phyloP scores from a whole-genome alignment of 2,113 vertebrate species.

The Cebidichthys violaceus region DNA sequence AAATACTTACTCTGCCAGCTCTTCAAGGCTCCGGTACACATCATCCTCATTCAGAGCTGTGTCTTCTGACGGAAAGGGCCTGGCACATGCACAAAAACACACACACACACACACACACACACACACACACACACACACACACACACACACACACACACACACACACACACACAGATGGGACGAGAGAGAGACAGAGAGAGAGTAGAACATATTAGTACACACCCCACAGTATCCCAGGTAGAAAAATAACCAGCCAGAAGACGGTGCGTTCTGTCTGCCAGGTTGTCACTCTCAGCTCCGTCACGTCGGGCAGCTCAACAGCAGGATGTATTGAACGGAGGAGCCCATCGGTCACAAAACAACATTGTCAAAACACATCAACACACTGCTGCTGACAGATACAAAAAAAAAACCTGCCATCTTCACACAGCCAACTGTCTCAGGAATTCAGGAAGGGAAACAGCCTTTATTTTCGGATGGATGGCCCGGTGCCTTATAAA shows the following conservation, averaged over 20 bases:
- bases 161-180: conserved; percentile 4
- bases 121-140: conserved; percentile 42
- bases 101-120: conserved; percentile 26
- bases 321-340: conserved; percentile 58
- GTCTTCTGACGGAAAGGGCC: conserved; percentile 97
- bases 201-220: conserved; percentile 37
- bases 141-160: conserved; percentile 47
- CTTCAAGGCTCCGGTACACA: conserved; percentile 96
- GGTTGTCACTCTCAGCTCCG: conserved; percentile 62
- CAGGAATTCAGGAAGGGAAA: conserved; percentile 28
- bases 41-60: conserved; percentile 94
- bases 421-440: conserved; percentile 29
- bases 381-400: conserved; percentile 47
- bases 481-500: conserved; percentile 32
- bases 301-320: conserved; percentile 62
- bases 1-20: conserved; percentile 94
- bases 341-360: conserved; percentile 65
- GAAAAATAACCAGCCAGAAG: conserved; percentile 48
- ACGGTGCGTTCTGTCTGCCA: conserved; percentile 55
- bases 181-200: conserved; percentile 27
- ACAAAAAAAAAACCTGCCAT: conserved; percentile 19
- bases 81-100: conserved; percentile 67
- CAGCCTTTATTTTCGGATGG: conserved; percentile 22
- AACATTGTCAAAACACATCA: conserved; percentile 67
- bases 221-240: conserved; percentile 38